Base-by-base conservation (phyloP, 2,888 invertebrate species). In the Drosophila kokeensis region DNA sequence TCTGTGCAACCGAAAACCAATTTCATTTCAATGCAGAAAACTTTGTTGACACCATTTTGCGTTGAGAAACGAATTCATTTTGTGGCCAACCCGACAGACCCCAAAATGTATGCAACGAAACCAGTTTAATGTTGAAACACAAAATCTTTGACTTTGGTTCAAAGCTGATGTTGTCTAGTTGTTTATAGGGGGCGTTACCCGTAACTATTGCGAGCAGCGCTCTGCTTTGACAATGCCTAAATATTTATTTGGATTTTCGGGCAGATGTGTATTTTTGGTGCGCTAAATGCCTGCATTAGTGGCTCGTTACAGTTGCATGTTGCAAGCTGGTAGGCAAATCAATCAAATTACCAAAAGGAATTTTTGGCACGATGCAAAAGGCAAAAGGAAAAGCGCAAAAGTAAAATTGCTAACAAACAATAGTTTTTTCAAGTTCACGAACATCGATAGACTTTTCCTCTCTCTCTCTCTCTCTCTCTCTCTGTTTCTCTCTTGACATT, bases 281-380 rank as follows among this genome's bases (percentile, higher is more conserved):
- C 76, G 85, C 85, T 86, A 87, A 89, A 89, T 86, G 81, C 75
- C 63, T 73, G 78, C 85, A 86, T 86, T 86, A 86, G 87, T 89
- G 76, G 85, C 85, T 89, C 89, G 89, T 86, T 89, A 86, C 85
- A 86, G 63, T 89, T 85, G 89, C 85, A 85, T 85, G 85, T 86
- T 78, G 68, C 32, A 36, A 66, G 67, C 69, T 77, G 73, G 66
- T 62, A 30, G 74, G 88, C 76, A 88, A 88, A 90, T 86, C 89
- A 87, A 89, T 87, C 89, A 86, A 84, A 84, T 84, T 88, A 84
- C 87, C 71, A 67, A 27, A 85, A 61, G 58, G 54, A 68, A 74
- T 71, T 82, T 83, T 83, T 73, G 62, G 61, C 75, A 66, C 65
- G 64, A 50, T 54, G 60, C 30, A 52, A 63, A 68, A 76, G 45